Percentiles rank a stretch among this genome's conserved stretches.
Evolutionary conservation across 2,888 invertebrate genomes (phyloP).

Genomic region (Zonitis immaculata): DNA sequence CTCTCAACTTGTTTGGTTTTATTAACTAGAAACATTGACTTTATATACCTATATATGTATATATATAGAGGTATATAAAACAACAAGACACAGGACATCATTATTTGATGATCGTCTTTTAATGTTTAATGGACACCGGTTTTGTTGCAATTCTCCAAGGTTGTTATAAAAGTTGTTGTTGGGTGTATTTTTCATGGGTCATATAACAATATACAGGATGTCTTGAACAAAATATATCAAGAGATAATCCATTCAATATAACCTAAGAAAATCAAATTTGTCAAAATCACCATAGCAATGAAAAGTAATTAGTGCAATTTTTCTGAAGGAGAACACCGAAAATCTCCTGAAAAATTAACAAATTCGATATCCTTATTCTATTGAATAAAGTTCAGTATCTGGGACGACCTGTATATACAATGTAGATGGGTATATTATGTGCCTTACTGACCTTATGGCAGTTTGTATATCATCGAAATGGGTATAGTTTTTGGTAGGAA

Average conservation of each 20-base stretch:
- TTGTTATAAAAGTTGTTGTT: constrained; percentile 15
- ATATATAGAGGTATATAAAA: too few relatives aligned
- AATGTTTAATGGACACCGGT: constrained; percentile 5
- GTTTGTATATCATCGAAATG: background rate
- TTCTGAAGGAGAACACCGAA: too few relatives aligned
- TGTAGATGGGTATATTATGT: background rate
- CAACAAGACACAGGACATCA: background rate
- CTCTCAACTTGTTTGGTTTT: background rate
- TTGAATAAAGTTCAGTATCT: too few relatives aligned
- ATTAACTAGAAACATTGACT: background rate
- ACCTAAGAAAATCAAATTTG: too few relatives aligned
- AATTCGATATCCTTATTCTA: too few relatives aligned
- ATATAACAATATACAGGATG: background rate
- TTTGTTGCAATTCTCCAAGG: constrained; percentile 19
- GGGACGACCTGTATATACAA: too few relatives aligned
- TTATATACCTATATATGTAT: too few relatives aligned
- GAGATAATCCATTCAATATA: too few relatives aligned
- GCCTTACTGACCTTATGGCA: background rate
- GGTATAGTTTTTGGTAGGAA: constrained; percentile 5
- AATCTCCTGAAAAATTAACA: too few relatives aligned
- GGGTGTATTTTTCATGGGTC: background rate
- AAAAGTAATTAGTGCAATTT: too few relatives aligned
- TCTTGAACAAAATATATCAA: too few relatives aligned
- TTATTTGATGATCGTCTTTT: constrained; percentile 2
- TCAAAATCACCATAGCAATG: too few relatives aligned